Conservation (phyloP, 2,797 vertebrate genomes). For the Sebastes steindachneri region DNA sequence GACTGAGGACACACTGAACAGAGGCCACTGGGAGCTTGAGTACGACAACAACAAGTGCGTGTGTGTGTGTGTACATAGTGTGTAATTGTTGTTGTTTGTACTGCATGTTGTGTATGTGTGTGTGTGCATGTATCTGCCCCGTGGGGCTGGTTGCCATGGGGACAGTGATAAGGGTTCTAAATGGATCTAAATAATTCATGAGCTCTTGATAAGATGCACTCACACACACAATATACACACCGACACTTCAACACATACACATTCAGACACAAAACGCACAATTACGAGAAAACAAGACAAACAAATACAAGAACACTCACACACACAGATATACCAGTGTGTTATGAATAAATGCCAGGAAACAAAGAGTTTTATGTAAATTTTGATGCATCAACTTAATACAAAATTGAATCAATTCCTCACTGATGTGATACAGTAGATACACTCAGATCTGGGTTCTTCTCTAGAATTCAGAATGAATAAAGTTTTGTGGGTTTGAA, state of each 20-base stretch:
- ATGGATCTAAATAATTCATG: slow-evolving; percentile 71
- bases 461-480: not conserved
- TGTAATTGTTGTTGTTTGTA: slow-evolving; percentile 20
- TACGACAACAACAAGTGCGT: not conserved
- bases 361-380: not conserved
- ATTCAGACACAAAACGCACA: slow-evolving; percentile 11
- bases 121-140: slow-evolving; percentile 7
- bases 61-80: not conserved
- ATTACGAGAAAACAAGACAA: slow-evolving; percentile 26
- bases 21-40: slow-evolving; percentile 23
- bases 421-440: not conserved
- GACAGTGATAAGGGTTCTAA: slow-evolving; percentile 65
- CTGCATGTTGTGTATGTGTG: not conserved
- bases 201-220: slow-evolving; percentile 54
- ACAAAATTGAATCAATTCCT: not conserved
- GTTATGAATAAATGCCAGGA: not conserved
- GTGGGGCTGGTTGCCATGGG: slow-evolving; percentile 67
- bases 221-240: slow-evolving; percentile 6
- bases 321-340: not conserved
- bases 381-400: not conserved
- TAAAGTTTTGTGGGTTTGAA: not conserved
- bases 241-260: not conserved
- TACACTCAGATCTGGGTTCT: not conserved
- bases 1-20: slow-evolving; percentile 29
- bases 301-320: not conserved